Conservation (phyloP, 2,113 vertebrate species). For the Neotoma lepida region DNA sequence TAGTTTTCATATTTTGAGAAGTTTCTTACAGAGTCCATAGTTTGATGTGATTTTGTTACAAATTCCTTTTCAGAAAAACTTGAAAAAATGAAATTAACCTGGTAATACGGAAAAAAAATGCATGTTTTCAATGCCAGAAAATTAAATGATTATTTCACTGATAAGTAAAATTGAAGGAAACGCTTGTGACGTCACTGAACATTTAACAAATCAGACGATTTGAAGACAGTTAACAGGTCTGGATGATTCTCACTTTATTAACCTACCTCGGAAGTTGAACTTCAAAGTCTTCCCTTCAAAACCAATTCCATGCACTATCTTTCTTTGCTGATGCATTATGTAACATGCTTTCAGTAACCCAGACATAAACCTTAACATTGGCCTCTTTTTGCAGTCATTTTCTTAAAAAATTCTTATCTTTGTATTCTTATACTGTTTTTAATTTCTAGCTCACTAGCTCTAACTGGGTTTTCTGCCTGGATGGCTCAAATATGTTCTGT, state of each 20-base stretch:
- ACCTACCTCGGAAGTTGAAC: background rate
- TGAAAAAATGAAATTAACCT: conserved; percentile 5
- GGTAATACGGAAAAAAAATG: conserved; percentile 1
- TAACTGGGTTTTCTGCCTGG: conserved; percentile 12
- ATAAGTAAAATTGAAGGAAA: conserved; percentile 41
- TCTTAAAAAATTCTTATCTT: background rate
- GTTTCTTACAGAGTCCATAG: conserved; percentile 33
- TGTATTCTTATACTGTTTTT: background rate
- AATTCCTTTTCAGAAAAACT: conserved; percentile 43
- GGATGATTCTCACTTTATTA: conserved; percentile 37
- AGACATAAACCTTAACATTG: background rate
- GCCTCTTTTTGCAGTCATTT: conserved; percentile 9
- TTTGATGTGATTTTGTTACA: conserved; percentile 47
- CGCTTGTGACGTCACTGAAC: background rate
- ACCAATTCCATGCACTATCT: background rate
- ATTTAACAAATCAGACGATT: background rate
- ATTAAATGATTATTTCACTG: conserved; percentile 49
- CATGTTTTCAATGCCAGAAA: background rate
- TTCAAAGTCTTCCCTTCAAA: conserved; percentile 28
- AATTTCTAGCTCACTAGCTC: background rate
- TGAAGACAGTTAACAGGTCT: conserved; percentile 6
- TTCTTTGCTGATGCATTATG: conserved; percentile 1
- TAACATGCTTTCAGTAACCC: background rate
- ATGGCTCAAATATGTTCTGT: background rate
- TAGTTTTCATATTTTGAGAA: conserved; percentile 6